These are phyloP conservation scores for Eulemur rufifrons DNA, from an alignment of 2,113 vertebrate species.

Conservation along the genomic window DNA sequence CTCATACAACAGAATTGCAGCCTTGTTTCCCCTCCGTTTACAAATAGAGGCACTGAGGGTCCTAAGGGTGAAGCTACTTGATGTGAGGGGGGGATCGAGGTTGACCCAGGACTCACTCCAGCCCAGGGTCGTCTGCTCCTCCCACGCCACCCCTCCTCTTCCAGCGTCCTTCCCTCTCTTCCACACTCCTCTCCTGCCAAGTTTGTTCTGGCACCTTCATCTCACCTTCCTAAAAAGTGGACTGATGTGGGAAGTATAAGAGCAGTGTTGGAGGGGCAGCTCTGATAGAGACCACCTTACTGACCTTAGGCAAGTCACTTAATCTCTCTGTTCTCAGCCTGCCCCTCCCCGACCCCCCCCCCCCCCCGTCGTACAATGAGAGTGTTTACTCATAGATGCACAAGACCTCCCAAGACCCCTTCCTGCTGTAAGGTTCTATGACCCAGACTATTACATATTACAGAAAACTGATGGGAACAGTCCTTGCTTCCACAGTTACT, in stretches of 20 bases:
- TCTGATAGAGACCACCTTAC: background rate
- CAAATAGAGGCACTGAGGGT: background rate
- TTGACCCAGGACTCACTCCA: background rate
- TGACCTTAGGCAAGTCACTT: background rate
- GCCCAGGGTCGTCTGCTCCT: accelerated
- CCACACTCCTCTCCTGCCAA: background rate
- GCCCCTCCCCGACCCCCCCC: too few species aligned
- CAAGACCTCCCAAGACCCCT: background rate
- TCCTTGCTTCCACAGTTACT: background rate
- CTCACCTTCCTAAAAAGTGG: background rate
- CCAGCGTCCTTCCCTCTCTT: background rate
- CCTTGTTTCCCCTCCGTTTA: background rate
- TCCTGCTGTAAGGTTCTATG: background rate
- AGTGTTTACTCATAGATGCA: background rate
- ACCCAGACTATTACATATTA: background rate
- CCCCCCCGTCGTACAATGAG: background rate
- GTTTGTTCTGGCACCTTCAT: background rate
- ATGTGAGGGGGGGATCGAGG: background rate
- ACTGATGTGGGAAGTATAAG: background rate
- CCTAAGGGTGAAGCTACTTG: background rate
- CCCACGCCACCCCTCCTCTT: background rate
- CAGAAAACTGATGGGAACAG: background rate
- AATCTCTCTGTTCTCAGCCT: background rate
- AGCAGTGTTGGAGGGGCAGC: background rate
- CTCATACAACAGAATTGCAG: background rate